Evolutionary conservation across 2,797 vertebrate species (phyloP), one percentile per base, ranked within the genome.

Genomic region (Fundulus diaphanus): DNA sequence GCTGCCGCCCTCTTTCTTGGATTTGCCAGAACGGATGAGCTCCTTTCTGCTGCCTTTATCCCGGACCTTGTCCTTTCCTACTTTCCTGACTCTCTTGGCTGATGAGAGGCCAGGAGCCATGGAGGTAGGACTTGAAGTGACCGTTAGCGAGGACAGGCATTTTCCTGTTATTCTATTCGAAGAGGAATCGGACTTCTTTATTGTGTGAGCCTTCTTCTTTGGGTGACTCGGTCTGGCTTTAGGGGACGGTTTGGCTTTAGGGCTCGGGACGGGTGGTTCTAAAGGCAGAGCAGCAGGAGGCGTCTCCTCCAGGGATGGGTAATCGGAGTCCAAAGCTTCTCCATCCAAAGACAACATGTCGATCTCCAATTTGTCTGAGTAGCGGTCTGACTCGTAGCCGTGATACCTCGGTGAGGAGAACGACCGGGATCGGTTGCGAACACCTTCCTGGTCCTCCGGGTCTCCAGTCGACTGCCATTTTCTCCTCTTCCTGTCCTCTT

Each of bases 311-410:
- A 95, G 75, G 24, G 94, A 96, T 0, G 94, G 95, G 82, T 96
- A 96, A 87, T 96, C 95, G 0, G 95, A 96, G 85, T 96, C 95
- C 70, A 96, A 81, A 35, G 95, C 95, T 85, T 96, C 95, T 1
- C 95, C 95, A 15, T 96, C 96, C 42, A 96, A 89, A 49, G 96
- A 95, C 3, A 90, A 92, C 78, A 95, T 93, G 5, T 94, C 97
- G 0, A 92, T 91, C 33, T 92, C 96, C 42, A 94, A 78, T 77
- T 93, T 95, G 51, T 95, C 94, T 0, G 93, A 94, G 59, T 93
- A 93, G 56, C 76, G 93, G 49, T 95, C 95, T 0, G 95, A 95
- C 74, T 95, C 94, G 0, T 95, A 96, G 78, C 86, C 82, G 57
- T 88, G 95, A 72, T 93, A 95, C 70, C 83, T 81, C 0, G 89